These are phyloP conservation scores for Drosophila miranda DNA, from an alignment of 1,140 invertebrate species.

Conservation along the genomic window DNA sequence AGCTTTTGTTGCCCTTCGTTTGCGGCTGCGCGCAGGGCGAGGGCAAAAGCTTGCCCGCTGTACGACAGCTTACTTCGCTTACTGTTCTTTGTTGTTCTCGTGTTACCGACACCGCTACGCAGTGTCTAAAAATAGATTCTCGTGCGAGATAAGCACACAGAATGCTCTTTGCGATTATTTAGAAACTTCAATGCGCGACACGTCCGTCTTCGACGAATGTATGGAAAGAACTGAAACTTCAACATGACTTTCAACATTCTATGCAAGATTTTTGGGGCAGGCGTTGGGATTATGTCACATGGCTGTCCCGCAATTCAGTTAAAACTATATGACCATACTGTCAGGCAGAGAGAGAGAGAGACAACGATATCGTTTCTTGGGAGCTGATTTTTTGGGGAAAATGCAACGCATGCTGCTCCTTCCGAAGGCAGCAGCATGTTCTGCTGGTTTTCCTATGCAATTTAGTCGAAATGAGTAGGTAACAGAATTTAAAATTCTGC, in stretches of 20 bases:
- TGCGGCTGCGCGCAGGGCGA: too few relatives aligned
- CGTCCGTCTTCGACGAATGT: too few relatives aligned
- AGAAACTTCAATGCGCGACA: too few relatives aligned
- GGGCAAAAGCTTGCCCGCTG: too few relatives aligned
- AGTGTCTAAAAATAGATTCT: too few relatives aligned
- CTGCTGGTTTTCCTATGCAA: constrained; percentile 50
- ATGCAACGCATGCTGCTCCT: constrained; percentile 25
- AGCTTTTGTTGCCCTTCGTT: too few relatives aligned
- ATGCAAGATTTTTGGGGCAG: constrained; percentile 68
- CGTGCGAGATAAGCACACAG: too few relatives aligned
- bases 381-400: constrained; percentile 12
- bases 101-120: too few relatives aligned
- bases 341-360: constrained; percentile 1
- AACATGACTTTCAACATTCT: constrained; percentile 79
- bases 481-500: not conserved
- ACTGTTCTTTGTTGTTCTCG: too few relatives aligned
- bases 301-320: constrained; percentile 33
- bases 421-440: constrained; percentile 16
- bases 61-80: too few relatives aligned
- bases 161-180: too few relatives aligned
- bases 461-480: constrained; percentile 43
- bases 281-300: constrained; percentile 75
- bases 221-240: too few relatives aligned
- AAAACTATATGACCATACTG: constrained; percentile 34
- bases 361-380: constrained; percentile 14